A percentile compares a stretch with the other conserved stretches of the same genome.
These are phyloP conservation scores for Acanthoscelides obtectus DNA, from an alignment of 2,888 invertebrate genomes.

Conservation along the genomic window DNA sequence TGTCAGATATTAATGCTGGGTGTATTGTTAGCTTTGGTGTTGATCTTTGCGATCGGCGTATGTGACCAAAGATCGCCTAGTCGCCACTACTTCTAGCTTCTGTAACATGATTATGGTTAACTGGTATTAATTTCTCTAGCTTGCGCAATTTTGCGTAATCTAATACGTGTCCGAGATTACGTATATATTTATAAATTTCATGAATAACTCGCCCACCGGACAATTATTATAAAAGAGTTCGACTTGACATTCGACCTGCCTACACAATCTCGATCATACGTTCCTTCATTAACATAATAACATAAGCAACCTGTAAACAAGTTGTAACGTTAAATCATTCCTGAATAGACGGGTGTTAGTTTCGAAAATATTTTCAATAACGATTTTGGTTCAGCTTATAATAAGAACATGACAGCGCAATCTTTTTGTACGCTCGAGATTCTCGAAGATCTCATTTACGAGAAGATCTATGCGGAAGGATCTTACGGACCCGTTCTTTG, in stretches of 20 bases:
- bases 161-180: neutral
- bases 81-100: no score
- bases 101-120: no score
- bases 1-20: no score
- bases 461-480: neutral
- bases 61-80: no score
- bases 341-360: neutral
- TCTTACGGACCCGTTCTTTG: neutral
- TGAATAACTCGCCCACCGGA: neutral
- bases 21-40: no score
- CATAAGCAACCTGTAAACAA: neutral
- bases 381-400: neutral
- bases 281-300: neutral
- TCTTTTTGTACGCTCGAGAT: neutral
- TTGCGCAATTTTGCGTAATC: neutral
- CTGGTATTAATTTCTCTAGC: neutral
- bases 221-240: neutral
- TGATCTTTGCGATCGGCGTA: no score
- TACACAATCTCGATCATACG: neutral
- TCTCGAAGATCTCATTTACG: neutral
- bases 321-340: neutral
- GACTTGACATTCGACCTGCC: neutral
- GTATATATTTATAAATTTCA: neutral
- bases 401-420: neutral
- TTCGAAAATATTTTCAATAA: neutral